Percentiles rank a stretch among this genome's conserved stretches.
Conservation (phyloP, 1,140 invertebrate genomes). For the Philopotamus ludificatus region DNA sequence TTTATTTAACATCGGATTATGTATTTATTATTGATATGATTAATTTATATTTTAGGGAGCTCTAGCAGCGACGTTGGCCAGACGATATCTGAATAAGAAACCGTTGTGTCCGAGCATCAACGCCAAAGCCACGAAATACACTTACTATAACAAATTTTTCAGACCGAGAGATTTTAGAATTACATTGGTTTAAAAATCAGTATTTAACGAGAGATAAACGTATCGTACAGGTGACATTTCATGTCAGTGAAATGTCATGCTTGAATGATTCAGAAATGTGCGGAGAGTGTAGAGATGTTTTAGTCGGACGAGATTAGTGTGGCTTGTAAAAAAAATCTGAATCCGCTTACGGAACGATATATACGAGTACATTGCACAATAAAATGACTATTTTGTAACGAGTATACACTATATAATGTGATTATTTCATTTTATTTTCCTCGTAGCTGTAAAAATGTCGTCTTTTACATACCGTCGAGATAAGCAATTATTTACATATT, state of each 20-base stretch:
- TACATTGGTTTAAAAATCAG: constrained; percentile 7
- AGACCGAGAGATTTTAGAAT: constrained; percentile 6
- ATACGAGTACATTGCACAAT: neutral
- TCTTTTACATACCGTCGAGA: neutral
- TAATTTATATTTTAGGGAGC: constrained; percentile 28
- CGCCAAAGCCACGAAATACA: constrained; percentile 24
- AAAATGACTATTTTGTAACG: too few species aligned
- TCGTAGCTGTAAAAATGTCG: neutral
- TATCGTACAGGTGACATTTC: neutral
- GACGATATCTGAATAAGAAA: constrained; percentile 12
- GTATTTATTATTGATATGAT: too few species aligned
- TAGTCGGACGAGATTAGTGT: too few species aligned
- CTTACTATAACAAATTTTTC: constrained; percentile 38
- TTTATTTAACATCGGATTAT: too few species aligned
- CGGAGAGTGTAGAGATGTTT: too few species aligned
- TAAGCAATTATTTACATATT: neutral
- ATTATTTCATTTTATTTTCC: neutral
- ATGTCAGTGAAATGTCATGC: too few species aligned
- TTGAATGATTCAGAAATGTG: too few species aligned
- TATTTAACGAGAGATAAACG: neutral
- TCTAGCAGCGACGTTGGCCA: constrained; percentile 25
- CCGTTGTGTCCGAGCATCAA: constrained; percentile 1
- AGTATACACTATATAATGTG: neutral
- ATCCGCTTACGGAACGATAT: too few species aligned
- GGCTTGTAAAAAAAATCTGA: too few species aligned